Percentiles rank a stretch among this genome's conserved stretches.
phyloP scores from a whole-genome alignment of 2,888 invertebrate species.

The Eurytoma adleriae region DNA sequence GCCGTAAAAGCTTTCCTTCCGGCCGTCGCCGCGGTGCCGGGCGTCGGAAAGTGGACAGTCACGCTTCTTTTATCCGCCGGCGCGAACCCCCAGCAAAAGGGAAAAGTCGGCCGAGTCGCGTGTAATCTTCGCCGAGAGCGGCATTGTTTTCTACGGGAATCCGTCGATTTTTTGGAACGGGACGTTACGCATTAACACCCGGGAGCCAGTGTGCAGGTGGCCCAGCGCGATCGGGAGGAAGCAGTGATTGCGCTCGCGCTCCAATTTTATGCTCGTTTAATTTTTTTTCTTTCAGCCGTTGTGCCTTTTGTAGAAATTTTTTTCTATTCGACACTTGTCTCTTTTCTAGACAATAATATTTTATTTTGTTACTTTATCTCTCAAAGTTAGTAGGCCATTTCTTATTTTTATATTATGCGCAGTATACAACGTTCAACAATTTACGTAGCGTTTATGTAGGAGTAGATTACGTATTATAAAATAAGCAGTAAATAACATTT shows the following conservation, averaged over 20 bases:
- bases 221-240: not conserved
- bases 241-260: conserved; percentile 9
- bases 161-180: not conserved
- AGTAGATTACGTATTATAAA: no score
- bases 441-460: no score
- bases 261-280: not conserved
- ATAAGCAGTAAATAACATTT: no score
- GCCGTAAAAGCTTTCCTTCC: conserved; percentile 27
- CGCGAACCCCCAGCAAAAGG: no score
- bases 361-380: no score
- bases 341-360: no score
- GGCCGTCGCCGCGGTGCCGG: not conserved
- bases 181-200: conserved; percentile 23
- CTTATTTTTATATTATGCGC: no score
- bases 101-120: conserved; percentile 1
- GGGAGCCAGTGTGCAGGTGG: not conserved
- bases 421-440: no score
- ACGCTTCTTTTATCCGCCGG: conserved; percentile 25
- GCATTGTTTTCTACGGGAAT: conserved; percentile 35
- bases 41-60: conserved; percentile 31
- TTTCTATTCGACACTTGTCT: no score
- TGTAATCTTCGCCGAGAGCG: no score
- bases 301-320: no score
- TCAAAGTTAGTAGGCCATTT: no score
- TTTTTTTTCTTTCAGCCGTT: not conserved